Base-by-base conservation (phyloP, 92 coral and sea anemone species). In the Heliopora coerulea region DNA sequence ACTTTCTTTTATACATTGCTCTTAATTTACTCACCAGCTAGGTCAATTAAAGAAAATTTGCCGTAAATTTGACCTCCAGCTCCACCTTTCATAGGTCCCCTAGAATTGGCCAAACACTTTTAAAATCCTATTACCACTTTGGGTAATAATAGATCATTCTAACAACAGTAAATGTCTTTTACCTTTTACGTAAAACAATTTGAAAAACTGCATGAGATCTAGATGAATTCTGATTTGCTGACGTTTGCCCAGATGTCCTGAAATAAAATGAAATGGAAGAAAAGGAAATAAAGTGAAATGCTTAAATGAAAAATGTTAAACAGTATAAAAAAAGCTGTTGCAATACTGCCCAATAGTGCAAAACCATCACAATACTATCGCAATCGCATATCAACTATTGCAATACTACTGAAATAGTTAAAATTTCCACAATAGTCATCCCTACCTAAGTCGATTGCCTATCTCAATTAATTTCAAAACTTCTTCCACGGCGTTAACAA, bases 201-300 rank as follows among this genome's bases (percentile, higher is more conserved):
- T 95, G 98, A 62, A 95, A 95, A 10, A 95, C 98, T 21, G 98
- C 98, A 52, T 95, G 98, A 20, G 98, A 95, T 57, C 98, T 85
- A 0, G 98, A 95, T 17, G 98, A 95, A 79, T 95, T 95, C 79
- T 95, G 98, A 63, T 95, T 95, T 50, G 98, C 98, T 8, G 98
- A 95, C 1, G 98, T 95, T 65, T 91, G 96, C 20, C 98, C 98
- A 50, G 98, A 95, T 0, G 98, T 95, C 62, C 98, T 95, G 75
- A 46, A 49, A 37, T 39, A 28, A 52, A 1, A 27, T 29, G 48
- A 62, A 66, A 54, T 25, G 6, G 1, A 18, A 39, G 33, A 14
- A 35, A 34, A 26, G 1, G 49, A 40, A 81, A 21, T 49, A 50
- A 5, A 17, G n/a, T 50, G 26, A 50, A 50, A 50, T 50, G 21